A percentile compares a stretch with the other conserved stretches of the same genome.
These are phyloP conservation scores for Dermolepida albohirtum DNA, from an alignment of 2,888 invertebrate species.

Conservation along the genomic window DNA sequence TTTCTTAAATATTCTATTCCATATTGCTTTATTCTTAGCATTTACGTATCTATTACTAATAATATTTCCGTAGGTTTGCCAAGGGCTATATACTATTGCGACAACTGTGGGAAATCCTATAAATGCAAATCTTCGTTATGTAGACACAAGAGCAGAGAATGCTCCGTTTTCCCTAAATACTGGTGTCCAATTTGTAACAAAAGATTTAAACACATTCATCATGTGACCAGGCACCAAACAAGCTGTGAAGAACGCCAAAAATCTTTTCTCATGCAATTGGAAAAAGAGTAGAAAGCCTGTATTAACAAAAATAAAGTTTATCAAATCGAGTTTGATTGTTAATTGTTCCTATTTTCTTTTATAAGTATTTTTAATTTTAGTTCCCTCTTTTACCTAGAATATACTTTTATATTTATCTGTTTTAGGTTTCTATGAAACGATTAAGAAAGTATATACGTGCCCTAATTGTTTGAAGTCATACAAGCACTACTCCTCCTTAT, in stretches of 20 bases:
- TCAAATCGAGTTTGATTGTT: too few species aligned
- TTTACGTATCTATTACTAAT: neutral
- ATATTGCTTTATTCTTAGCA: too few species aligned
- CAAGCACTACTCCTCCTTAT: constrained; percentile 37
- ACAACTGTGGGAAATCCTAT: constrained; percentile 34
- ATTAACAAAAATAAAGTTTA: too few species aligned
- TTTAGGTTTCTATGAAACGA: constrained; percentile 21
- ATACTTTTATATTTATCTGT: constrained; percentile 14
- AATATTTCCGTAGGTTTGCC: constrained; percentile 14
- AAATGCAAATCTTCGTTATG: constrained; percentile 31
- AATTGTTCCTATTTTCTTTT: too few species aligned
- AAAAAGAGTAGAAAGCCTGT: neutral
- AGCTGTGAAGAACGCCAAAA: constrained; percentile 5
- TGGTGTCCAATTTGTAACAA: constrained; percentile 25
- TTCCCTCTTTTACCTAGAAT: neutral
- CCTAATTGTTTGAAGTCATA: constrained; percentile 30
- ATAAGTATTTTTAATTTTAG: neutral
- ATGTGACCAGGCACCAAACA: constrained; percentile 32
- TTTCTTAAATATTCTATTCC: too few species aligned
- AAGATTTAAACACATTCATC: constrained; percentile 37
- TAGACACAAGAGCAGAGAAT: constrained; percentile 33
- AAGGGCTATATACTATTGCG: constrained; percentile 12
- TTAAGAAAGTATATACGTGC: constrained; percentile 20
- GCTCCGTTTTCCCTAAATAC: constrained; percentile 31
- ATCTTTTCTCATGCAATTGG: neutral